A percentile compares a stretch with the other conserved stretches of the same genome.
These are phyloP conservation scores for Archips xylosteana DNA, from an alignment of 2,888 invertebrate species.

Conservation along the genomic window DNA sequence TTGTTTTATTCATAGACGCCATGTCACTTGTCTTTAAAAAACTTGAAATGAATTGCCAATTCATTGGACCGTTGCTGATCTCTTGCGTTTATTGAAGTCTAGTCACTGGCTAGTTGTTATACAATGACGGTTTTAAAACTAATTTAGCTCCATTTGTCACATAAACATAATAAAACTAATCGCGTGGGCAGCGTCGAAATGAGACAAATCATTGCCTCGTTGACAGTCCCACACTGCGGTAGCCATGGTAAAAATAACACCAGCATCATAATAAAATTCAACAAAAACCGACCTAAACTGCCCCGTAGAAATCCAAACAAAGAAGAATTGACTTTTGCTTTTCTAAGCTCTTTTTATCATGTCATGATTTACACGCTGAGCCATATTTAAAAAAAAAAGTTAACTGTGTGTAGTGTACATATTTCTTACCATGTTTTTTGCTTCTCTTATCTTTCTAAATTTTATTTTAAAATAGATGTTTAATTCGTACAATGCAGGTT, in stretches of 20 bases:
- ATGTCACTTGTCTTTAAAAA: conserved; percentile 1
- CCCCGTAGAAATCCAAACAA: not conserved
- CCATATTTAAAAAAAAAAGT: not conserved
- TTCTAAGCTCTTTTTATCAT: not conserved
- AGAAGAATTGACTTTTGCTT: conserved; percentile 4
- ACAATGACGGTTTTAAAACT: conserved; percentile 13
- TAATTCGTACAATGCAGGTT: not conserved
- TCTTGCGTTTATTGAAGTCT: conserved; percentile 10
- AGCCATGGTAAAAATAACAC: conserved; percentile 46
- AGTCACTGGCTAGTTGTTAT: conserved; percentile 2
- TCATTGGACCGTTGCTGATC: not conserved
- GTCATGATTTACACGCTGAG: not conserved
- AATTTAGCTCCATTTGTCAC: conserved; percentile 32
- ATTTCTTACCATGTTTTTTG: not conserved
- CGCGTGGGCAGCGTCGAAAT: conserved; percentile 63
- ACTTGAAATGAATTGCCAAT: not conserved
- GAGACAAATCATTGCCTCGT: conserved; percentile 58
- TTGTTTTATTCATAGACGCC: conserved; percentile 9
- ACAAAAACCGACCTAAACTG: not conserved
- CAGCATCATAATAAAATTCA: conserved; percentile 10
- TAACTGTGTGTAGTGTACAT: not conserved
- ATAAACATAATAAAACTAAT: conserved; percentile 56
- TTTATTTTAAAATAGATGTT: not conserved
- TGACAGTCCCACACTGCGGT: conserved; percentile 50
- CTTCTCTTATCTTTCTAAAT: not conserved